These are phyloP conservation scores for Masticophis lateralis DNA, from an alignment of 2,797 vertebrate species.

Conservation along the genomic window DNA sequence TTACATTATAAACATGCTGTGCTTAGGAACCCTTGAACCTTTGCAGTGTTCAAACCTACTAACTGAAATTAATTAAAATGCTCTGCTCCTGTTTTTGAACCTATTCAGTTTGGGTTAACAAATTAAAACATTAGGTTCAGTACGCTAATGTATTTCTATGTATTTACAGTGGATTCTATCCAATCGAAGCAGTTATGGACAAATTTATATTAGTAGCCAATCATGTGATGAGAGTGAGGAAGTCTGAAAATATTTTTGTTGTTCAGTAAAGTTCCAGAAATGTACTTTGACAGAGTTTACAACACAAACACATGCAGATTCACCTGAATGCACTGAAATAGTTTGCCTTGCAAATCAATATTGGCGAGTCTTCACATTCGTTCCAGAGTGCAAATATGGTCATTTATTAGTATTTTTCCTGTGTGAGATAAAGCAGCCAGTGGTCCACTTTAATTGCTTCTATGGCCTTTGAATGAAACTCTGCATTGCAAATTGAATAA, in stretches of 20 bases:
- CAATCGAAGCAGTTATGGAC: neutral
- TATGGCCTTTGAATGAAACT: neutral
- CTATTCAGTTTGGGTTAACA: neutral
- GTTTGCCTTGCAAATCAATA: neutral
- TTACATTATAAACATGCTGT: neutral
- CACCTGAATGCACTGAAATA: neutral
- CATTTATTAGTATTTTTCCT: neutral
- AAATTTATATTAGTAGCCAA: neutral
- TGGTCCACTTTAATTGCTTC: neutral
- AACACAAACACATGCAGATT: neutral
- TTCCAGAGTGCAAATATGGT: neutral
- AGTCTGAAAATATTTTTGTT: neutral
- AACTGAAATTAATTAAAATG: neutral
- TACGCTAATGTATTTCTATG: neutral
- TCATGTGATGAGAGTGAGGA: neutral
- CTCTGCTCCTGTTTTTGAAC: neutral
- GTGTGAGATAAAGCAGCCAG: neutral
- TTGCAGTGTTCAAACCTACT: neutral
- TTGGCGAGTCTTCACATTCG: neutral
- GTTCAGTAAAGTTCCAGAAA: neutral
- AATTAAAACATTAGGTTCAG: neutral
- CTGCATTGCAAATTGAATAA: neutral
- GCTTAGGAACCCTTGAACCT: neutral
- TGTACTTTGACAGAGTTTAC: neutral
- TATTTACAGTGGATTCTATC: neutral